These are phyloP conservation scores for Myathropa florea DNA, from an alignment of 2,888 invertebrate genomes.

Conservation along the genomic window DNA sequence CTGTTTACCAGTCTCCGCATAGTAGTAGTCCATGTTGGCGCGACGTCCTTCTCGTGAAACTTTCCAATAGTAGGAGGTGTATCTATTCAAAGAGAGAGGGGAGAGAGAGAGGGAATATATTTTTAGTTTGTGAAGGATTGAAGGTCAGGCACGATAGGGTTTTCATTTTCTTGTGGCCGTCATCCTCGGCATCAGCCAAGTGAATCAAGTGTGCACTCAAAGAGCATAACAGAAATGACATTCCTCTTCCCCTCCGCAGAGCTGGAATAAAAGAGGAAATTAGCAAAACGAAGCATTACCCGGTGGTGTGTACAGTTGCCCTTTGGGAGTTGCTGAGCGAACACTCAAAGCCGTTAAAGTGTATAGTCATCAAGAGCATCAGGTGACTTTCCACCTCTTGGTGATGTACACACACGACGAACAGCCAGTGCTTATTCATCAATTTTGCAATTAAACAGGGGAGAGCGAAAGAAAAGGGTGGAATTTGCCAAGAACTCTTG, in stretches of 20 bases:
- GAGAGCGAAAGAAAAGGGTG: background rate
- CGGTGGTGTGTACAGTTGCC: background rate
- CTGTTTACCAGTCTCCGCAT: conserved; percentile 87
- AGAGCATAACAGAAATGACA: conserved; percentile 24
- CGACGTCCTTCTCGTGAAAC: conserved; percentile 84
- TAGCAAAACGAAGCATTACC: background rate
- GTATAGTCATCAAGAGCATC: conserved; percentile 37
- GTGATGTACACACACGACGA: background rate
- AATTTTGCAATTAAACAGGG: conserved; percentile 52
- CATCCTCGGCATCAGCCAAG: conserved; percentile 14
- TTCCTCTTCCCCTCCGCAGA: background rate
- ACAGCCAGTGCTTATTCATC: conserved; percentile 44
- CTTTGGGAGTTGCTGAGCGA: conserved; percentile 5
- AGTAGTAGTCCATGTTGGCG: conserved; percentile 90
- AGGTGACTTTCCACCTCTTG: conserved; percentile 39
- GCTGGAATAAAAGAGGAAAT: conserved; percentile 4
- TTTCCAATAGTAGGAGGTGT: conserved; percentile 86
- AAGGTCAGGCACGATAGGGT: conserved; percentile 21
- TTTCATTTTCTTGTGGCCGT: background rate
- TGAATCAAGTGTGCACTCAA: conserved; percentile 43
- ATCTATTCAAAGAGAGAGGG: conserved; percentile 81
- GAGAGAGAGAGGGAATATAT: conserved; percentile 19
- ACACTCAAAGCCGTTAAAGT: conserved; percentile 32
- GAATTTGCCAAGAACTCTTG: background rate
- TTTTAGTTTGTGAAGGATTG: conserved; percentile 9